Evolutionary conservation across 1,140 invertebrate genomes (phyloP), one percentile per base, ranked within the genome.

Genomic region (Caerostris extrusa): DNA sequence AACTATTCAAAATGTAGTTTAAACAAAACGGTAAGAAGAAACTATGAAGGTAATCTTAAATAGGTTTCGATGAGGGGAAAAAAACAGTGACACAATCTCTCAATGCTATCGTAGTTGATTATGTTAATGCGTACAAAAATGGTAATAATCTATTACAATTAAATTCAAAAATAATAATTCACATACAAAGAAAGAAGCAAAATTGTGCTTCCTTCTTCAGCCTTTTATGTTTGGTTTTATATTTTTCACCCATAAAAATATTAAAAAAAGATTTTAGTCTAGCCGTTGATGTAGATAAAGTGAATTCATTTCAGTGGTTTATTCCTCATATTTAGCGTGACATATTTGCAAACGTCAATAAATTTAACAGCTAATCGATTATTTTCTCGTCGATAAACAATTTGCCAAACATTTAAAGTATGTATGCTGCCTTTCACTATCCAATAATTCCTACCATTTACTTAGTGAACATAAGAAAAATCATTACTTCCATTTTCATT

Each of bases 351-450:
- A 12, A 77, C 50, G 71, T 77, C 71, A 53, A 77, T 77, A 77
- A 77, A 14, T 77, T 77, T n/a, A 34, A 77, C 10, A n/a, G n/a
- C 3, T 1, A 7, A 77, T 77, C 4, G 71, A 77, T 77, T 77
- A 19, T 77, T 77, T 64, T 64, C 61, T 77, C n/a, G n/a, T 77
- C 71, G 71, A 77, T 77, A 77, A 77, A 77, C 71, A 77, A 77
- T 77, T 77, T 77, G 71, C 71, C 50, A 64, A 77, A 19, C 71
- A 77, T 77, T 77, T 77, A 77, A 77, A 34, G 71, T 77, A 77
- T 53, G 71, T 19, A 19, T n/a, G 17, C 10, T 34, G 71, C 50
- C n/a, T 77, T 77, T 64, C 61, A 5, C 3, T 17, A 14, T 64
- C 71, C 34, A 77, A 77, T 77, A 77, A 77, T 77, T 77, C 19